Percentiles rank a stretch among this genome's conserved stretches.
phyloP scores from a whole-genome alignment of 2,888 invertebrate species.

The Drosophila kuntzei region DNA sequence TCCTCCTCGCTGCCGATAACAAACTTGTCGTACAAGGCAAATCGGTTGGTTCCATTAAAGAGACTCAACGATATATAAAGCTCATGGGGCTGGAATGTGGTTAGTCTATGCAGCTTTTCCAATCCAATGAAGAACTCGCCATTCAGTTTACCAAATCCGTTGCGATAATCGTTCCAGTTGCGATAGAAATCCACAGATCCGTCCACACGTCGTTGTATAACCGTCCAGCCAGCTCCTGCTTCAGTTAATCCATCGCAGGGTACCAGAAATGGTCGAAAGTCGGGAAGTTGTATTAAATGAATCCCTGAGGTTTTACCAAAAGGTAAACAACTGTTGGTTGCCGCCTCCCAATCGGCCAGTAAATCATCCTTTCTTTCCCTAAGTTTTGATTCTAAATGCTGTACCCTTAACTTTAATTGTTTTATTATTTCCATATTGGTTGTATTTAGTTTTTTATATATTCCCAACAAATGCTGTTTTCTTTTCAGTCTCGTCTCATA shows the following conservation, averaged over 20 bases:
- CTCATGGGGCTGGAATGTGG: slow-evolving; percentile 86
- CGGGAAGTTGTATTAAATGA: slow-evolving; percentile 83
- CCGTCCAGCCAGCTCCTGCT: slow-evolving; percentile 87
- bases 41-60: slow-evolving; percentile 87
- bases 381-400: slow-evolving; percentile 43
- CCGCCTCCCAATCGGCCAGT: slow-evolving; percentile 67
- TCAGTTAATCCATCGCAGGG: slow-evolving; percentile 80
- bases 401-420: slow-evolving; percentile 40
- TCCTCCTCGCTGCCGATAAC: slow-evolving; percentile 89
- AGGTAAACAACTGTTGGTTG: slow-evolving; percentile 63
- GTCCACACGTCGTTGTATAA: slow-evolving; percentile 88
- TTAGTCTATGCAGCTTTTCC: slow-evolving; percentile 87
- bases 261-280: slow-evolving; percentile 62
- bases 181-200: slow-evolving; percentile 89
- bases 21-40: slow-evolving; percentile 88
- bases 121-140: slow-evolving; percentile 90
- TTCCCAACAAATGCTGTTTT: slow-evolving; percentile 50
- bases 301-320: slow-evolving; percentile 50
- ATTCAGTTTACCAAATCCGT: slow-evolving; percentile 89
- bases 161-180: slow-evolving; percentile 88
- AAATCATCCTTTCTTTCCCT: slow-evolving; percentile 65
- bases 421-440: slow-evolving; percentile 45
- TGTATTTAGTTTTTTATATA: slow-evolving; percentile 47
- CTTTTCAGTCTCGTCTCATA: slow-evolving; percentile 60
- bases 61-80: slow-evolving; percentile 88